Evolutionary conservation across 2,113 vertebrate species (phyloP).

Genomic region (Callocephalon fimbriatum): DNA sequence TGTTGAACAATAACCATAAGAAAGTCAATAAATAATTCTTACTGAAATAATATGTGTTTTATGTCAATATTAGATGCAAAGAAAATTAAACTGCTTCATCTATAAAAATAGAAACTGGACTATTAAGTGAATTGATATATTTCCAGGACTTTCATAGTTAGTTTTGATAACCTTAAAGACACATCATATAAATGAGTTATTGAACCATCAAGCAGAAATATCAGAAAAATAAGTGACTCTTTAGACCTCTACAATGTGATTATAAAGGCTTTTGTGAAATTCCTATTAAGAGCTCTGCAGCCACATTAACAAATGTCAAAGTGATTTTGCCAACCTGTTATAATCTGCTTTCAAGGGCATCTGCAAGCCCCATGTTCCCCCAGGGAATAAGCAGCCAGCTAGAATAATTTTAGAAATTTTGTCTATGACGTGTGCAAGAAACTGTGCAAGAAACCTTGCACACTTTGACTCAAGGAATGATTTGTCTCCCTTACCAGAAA

Average conservation of each 20-base stretch:
- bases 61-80: neutral
- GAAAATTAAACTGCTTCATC: neutral
- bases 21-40: neutral
- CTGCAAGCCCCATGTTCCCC: neutral
- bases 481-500: neutral
- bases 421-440: neutral
- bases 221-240: neutral
- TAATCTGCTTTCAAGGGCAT: neutral
- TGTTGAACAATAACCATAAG: neutral
- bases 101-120: neutral
- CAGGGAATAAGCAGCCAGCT: neutral
- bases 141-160: neutral
- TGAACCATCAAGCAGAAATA: neutral
- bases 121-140: neutral
- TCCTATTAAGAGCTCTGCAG: neutral
- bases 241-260: neutral
- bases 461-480: neutral
- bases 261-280: neutral
- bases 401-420: neutral
- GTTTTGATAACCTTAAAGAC: neutral
- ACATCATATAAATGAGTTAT: neutral
- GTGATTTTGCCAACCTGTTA: neutral
- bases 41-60: neutral
- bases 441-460: neutral
- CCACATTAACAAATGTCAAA: neutral